A percentile compares a stretch with the other conserved stretches of the same genome.
Evolutionary conservation across 2,888 invertebrate genomes (phyloP).

Genomic region (Heliconius cydno): DNA sequence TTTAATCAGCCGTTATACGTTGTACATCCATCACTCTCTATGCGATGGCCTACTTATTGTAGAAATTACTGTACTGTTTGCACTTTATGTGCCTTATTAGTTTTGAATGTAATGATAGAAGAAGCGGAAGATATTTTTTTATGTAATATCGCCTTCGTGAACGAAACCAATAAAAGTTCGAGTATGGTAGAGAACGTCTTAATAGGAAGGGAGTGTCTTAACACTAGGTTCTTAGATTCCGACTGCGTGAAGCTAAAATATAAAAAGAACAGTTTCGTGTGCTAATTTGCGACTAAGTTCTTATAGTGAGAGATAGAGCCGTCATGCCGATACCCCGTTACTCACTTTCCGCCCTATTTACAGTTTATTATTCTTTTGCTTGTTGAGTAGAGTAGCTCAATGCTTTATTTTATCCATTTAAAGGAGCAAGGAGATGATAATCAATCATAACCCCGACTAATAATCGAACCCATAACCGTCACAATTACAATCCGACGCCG

Average conservation of each 20-base stretch:
- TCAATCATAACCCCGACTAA: background rate
- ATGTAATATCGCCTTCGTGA: too few species aligned
- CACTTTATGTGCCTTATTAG: background rate
- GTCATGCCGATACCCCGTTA: background rate
- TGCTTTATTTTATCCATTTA: background rate
- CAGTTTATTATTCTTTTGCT: background rate
- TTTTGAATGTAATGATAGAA: background rate
- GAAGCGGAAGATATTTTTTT: background rate
- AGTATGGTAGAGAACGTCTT: too few species aligned
- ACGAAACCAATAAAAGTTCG: too few species aligned
- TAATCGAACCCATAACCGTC: background rate
- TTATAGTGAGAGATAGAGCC: too few species aligned
- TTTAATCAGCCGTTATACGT: background rate
- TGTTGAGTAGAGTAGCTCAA: background rate
- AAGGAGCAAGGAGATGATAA: background rate
- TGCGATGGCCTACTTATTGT: constrained; percentile 4
- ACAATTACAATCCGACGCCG: background rate
- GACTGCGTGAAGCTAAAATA: background rate
- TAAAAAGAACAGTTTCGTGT: background rate
- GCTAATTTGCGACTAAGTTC: too few species aligned
- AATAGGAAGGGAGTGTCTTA: background rate
- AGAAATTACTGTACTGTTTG: background rate
- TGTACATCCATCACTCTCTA: background rate
- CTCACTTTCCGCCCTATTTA: background rate
- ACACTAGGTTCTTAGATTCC: background rate